Conservation (phyloP, 2,113 vertebrate species). For the Albula goreensis region DNA sequence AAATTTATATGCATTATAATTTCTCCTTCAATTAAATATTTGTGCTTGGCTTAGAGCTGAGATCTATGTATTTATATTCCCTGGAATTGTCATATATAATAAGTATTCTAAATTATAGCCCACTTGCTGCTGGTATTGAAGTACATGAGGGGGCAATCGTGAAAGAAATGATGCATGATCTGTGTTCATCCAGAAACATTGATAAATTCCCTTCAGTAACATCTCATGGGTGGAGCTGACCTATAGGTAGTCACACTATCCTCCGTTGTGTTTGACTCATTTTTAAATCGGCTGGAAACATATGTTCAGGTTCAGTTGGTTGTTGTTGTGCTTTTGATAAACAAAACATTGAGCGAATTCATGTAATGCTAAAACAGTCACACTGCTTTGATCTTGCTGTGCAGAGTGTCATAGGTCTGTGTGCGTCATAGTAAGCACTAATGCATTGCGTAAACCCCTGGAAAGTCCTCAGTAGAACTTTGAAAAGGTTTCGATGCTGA, state of each 20-base stretch:
- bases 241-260: neutral
- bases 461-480: neutral
- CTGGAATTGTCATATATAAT: neutral
- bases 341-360: no score
- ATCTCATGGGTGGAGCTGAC: neutral
- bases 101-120: neutral
- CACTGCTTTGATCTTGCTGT: no score
- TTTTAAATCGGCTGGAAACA: neutral
- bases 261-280: neutral
- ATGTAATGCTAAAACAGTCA: no score
- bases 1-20: neutral
- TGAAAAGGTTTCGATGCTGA: neutral
- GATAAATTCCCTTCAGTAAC: no score
- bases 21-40: neutral
- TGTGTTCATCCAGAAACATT: neutral
- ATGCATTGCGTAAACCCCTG: no score
- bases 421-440: neutral
- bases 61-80: neutral
- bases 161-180: no score
- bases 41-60: neutral
- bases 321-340: no score
- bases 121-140: neutral
- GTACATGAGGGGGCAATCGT: neutral
- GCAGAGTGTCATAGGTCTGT: no score
- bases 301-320: no score